Evolutionary conservation across 2,113 vertebrate species (phyloP), one percentile per base, ranked within the genome.

Genomic region (Neolamprologus falcicula): DNA sequence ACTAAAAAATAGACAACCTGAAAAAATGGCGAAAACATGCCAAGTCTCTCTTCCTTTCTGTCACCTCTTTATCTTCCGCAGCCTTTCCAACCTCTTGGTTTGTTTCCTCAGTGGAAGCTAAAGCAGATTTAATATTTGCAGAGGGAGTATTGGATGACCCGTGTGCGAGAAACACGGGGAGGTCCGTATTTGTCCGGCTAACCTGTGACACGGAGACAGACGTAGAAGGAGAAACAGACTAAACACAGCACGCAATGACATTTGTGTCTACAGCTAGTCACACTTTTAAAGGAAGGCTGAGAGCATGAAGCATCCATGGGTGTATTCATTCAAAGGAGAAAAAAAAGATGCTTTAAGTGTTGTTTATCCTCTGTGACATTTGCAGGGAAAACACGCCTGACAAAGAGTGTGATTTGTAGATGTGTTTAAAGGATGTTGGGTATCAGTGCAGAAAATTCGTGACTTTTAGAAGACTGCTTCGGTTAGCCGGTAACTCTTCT

Each of bases 91-190:
- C 10, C 21, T 52, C 33, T 52, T 16, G 45, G 53, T 81, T 35
- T n/a, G 31, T 55, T 82, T 90, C 73, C 73, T 90, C 83, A 52
- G 40, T 24, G 52, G 86, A 92, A 66, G 86, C 83, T 83, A 63
- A 91, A 92, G 28, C 80, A 83, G 50, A 87, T 91, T 82, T 88
- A 45, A 90, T 92, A 87, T 92, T 92, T 91, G 88, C 76, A 89
- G 83, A 86, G 85, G 73, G 84, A 82, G 82, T 89, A 89, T 92
- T 84, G 68, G 42, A 79, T 92, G 87, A 86, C 89, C 83, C 54
- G 87, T 57, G 82, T 84, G 89, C 83, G 35, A 53, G 76, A 83
- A 92, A 92, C 82, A 68, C 21, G 9, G 82, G 79, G 88, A 52
- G 31, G 73, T 80, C 68, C 40, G n/a, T 90, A 83, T 87, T 87